Base-by-base conservation (phyloP, 2,888 invertebrate species). In the Troides helena region DNA sequence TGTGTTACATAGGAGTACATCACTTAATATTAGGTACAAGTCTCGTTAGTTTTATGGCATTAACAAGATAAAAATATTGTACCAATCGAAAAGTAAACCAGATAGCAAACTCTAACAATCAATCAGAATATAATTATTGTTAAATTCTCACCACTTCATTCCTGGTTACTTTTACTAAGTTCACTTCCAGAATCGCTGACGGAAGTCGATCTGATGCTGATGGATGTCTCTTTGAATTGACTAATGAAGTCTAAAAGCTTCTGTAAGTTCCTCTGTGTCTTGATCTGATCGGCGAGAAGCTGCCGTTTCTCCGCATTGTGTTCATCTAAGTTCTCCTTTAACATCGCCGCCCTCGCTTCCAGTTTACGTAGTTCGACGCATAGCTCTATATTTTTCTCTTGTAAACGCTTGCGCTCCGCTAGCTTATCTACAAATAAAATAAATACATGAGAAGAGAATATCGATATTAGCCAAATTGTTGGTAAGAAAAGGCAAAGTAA, bases 201-300 rank as follows among this genome's bases (percentile, higher is more conserved):
- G 0, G 90, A 90, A 1, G 90, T 85, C 2, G 90, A 90, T 0
- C 84, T 83, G 56, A 88, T 77, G 67, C 90, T 90, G 64, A 90
- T 82, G 0, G 92, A 90, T 46, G 91, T 90, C 75, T 92, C 91
- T 70, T 91, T 91, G 71, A 93, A 93, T 72, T 90, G 92, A 68
- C 91, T 88, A 76, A 93, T 90, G 77, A 93, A 93, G 76, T 93
- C 93, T 7, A 93, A 83, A 12, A 93, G 86, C 70, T 91, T 92
- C 81, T 93, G 92, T 18, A 93, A 83, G 77, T 92, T 90, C 72
- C 91, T 83, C 77, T 92, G 92, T 3, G 91, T 93, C 72, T 89
- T 86, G 30, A 93, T 91, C 77, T 93, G 92, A 72, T 90, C 90
- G 2, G 92, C 86, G 17, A 93, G 76, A 18, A 93, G 79, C 70